Evolutionary conservation across 2,888 invertebrate genomes (phyloP).

Genomic region (Prosopocoilus inquinatus): DNA sequence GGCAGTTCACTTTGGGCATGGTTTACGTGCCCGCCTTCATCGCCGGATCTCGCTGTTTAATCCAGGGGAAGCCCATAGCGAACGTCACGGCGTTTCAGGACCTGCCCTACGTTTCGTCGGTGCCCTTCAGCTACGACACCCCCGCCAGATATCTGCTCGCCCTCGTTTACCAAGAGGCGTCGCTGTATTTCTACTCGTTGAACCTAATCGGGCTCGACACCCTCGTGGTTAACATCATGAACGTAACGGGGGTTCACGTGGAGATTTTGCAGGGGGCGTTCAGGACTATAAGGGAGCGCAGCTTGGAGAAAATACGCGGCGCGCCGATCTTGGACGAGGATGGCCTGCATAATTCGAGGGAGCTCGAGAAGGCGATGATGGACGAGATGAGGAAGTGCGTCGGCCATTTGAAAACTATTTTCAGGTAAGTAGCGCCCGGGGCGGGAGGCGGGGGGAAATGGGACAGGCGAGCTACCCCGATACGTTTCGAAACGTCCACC

Average conservation of each 20-base stretch:
- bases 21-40: slow-evolving; percentile 37
- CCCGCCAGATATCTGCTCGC: slow-evolving; percentile 37
- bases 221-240: slow-evolving; percentile 44
- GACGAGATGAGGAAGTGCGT: slow-evolving; percentile 39
- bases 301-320: slow-evolving; percentile 16
- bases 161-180: slow-evolving; percentile 40
- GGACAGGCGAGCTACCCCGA: no score
- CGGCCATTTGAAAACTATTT: slow-evolving; percentile 40
- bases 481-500: no score
- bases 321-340: slow-evolving; percentile 4
- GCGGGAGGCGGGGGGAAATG: no score
- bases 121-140: slow-evolving; percentile 41
- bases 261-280: slow-evolving; percentile 43
- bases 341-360: slow-evolving; percentile 6
- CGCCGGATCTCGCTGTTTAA: slow-evolving; percentile 18
- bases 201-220: slow-evolving; percentile 43
- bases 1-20: slow-evolving; percentile 34
- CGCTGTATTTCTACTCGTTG: slow-evolving; percentile 41
- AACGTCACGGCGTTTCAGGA: slow-evolving; percentile 2
- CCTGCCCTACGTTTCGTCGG: slow-evolving; percentile 8
- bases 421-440: slow-evolving; percentile 14
- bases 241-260: slow-evolving; percentile 40
- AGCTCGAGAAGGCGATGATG: slow-evolving; percentile 29
- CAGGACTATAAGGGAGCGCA: slow-evolving; percentile 32
- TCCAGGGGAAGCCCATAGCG: slow-evolving; percentile 2